Percentiles rank a stretch among this genome's conserved stretches.
Evolutionary conservation across 1,140 invertebrate genomes (phyloP).

Genomic region (Proales similis): DNA sequence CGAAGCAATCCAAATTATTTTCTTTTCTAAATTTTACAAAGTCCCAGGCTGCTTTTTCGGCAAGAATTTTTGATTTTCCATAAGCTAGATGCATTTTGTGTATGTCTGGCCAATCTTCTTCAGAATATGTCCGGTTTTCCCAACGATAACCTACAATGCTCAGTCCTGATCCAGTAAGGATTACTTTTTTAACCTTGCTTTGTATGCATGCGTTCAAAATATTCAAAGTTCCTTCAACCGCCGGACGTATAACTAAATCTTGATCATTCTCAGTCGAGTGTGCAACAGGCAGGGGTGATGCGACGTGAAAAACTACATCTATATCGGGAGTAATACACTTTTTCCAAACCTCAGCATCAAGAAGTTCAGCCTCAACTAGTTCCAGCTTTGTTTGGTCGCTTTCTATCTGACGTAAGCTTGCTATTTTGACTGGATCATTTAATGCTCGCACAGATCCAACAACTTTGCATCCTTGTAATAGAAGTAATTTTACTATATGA

Average conservation of each 20-base stretch:
- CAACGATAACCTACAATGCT: slow-evolving; percentile 54
- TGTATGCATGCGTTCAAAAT: slow-evolving; percentile 56
- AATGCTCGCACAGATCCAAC: slow-evolving; percentile 57
- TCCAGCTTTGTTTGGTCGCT: slow-evolving; percentile 52
- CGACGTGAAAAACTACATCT: slow-evolving; percentile 56
- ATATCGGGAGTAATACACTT: background rate
- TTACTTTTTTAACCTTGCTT: slow-evolving; percentile 54
- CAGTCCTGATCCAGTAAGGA: slow-evolving; percentile 59
- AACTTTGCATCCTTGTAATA: slow-evolving; percentile 55
- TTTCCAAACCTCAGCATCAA: slow-evolving; percentile 44
- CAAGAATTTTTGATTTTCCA: slow-evolving; percentile 56
- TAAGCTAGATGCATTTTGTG: slow-evolving; percentile 49
- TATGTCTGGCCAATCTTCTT: slow-evolving; percentile 56
- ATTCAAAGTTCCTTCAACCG: slow-evolving; percentile 57
- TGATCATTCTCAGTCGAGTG: slow-evolving; percentile 49
- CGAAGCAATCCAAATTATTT: slow-evolving; percentile 49
- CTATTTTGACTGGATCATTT: too few relatives aligned
- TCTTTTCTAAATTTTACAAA: slow-evolving; percentile 55
- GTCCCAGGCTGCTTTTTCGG: slow-evolving; percentile 60
- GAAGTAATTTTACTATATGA: slow-evolving; percentile 57
- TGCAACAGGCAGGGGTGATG: slow-evolving; percentile 57
- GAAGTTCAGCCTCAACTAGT: slow-evolving; percentile 53
- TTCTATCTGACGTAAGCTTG: too few relatives aligned
- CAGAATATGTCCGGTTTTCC: slow-evolving; percentile 52
- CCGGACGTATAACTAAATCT: slow-evolving; percentile 55